phyloP scores from a whole-genome alignment of 2,113 vertebrate genomes.

The Talpa occidentalis region DNA sequence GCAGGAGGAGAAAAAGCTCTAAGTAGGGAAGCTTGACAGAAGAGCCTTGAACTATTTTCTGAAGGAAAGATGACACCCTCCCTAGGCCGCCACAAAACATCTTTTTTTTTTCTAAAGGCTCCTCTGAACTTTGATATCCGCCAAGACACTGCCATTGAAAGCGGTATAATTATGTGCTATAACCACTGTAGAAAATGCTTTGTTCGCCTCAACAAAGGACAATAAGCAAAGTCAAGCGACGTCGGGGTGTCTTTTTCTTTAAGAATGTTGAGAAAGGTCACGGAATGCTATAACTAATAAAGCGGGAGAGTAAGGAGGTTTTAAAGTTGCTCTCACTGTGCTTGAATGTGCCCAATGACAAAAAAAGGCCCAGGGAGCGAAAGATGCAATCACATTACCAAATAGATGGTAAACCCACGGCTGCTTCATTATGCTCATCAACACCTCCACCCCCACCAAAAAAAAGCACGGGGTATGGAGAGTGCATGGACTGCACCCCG shows the following conservation, averaged over 20 bases:
- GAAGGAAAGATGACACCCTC: slow-evolving; percentile 98
- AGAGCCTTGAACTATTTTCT: slow-evolving; percentile 96
- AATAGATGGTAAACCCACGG: slow-evolving; percentile 84
- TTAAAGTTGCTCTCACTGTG: slow-evolving; percentile 88
- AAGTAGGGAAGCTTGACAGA: slow-evolving; percentile 94
- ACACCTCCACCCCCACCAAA: slow-evolving; percentile 84
- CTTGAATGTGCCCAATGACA: slow-evolving; percentile 88
- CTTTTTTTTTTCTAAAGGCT: slow-evolving; percentile 93
- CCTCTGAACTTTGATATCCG: slow-evolving; percentile 93
- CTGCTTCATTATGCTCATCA: slow-evolving; percentile 85
- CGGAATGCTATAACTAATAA: slow-evolving; percentile 89
- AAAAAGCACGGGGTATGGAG: neutral
- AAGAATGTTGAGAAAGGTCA: slow-evolving; percentile 92
- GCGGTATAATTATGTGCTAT: slow-evolving; percentile 92
- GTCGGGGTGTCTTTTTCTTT: slow-evolving; percentile 89
- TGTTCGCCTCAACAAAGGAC: slow-evolving; percentile 92
- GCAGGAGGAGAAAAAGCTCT: slow-evolving; percentile 93
- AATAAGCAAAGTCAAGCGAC: slow-evolving; percentile 92
- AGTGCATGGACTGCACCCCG: no score
- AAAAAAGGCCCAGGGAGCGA: slow-evolving; percentile 87
- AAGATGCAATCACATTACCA: slow-evolving; percentile 88
- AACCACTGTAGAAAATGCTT: slow-evolving; percentile 91
- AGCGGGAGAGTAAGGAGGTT: slow-evolving; percentile 91
- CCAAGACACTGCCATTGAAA: slow-evolving; percentile 93
- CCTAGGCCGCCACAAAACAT: slow-evolving; percentile 96